phyloP scores from a whole-genome alignment of 2,797 vertebrate genomes.

The Helostoma temminkii region DNA sequence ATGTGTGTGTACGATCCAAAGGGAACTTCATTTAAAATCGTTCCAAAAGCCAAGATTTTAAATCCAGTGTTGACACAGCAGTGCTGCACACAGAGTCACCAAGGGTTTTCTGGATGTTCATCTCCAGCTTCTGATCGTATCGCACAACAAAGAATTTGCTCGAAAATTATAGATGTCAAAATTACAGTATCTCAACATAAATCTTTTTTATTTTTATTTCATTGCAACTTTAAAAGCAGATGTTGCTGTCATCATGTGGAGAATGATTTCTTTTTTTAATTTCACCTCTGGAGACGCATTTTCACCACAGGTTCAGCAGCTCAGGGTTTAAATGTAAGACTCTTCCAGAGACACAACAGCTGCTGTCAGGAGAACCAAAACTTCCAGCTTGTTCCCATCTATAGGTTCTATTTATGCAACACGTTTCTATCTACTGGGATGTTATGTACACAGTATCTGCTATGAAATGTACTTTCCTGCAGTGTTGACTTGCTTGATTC shows the following conservation, averaged over 20 bases:
- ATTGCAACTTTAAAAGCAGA: slow-evolving; percentile 32
- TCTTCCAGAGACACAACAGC: not conserved
- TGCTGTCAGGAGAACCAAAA: not conserved
- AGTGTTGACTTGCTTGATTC: slow-evolving; percentile 7
- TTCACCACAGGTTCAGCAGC: not conserved
- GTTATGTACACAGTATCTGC: slow-evolving; percentile 13
- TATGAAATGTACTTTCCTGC: slow-evolving; percentile 29
- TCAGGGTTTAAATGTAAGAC: not conserved
- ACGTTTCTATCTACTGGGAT: not conserved
- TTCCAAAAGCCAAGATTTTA: too few species aligned
- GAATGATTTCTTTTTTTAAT: not conserved
- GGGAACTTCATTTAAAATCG: not conserved
- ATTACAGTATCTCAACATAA: not conserved
- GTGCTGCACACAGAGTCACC: too few species aligned
- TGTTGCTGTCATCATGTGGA: not conserved
- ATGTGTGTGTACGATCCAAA: not conserved
- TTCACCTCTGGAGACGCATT: not conserved
- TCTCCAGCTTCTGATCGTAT: too few species aligned
- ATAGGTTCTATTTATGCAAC: not conserved
- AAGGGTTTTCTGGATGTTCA: too few species aligned
- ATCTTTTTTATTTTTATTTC: slow-evolving; percentile 13
- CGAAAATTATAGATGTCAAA: not conserved
- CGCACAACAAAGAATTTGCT: too few species aligned
- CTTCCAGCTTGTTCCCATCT: not conserved
- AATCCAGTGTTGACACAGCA: too few species aligned